A percentile compares a stretch with the other conserved stretches of the same genome.
These are phyloP conservation scores for Metaphire vulgaris DNA, from an alignment of 1,140 invertebrate species.

Conservation along the genomic window DNA sequence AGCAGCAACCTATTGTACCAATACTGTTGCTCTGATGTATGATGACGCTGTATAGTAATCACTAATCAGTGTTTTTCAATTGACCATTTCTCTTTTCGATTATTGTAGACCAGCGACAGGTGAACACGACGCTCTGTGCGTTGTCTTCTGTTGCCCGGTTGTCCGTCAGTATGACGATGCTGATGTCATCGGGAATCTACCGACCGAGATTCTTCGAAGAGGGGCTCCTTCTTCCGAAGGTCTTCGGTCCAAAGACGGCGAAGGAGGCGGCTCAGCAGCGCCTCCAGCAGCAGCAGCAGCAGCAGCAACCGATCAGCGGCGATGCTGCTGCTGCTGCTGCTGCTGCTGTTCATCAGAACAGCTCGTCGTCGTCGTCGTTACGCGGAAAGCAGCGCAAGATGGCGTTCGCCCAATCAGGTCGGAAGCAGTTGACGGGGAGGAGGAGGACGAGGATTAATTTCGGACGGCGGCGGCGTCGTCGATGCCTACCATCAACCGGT, in stretches of 20 bases:
- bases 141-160: slow-evolving; percentile 29
- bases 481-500: background rate
- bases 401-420: background rate
- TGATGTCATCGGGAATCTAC: slow-evolving; percentile 30
- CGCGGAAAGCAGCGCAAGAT: background rate
- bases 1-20: no score
- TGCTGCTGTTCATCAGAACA: background rate
- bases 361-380: background rate
- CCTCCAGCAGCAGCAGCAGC: background rate
- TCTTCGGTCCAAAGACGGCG: slow-evolving; percentile 1
- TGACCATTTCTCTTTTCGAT: no score
- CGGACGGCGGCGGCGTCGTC: background rate
- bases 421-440: no score
- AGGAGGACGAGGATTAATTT: no score
- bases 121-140: slow-evolving; percentile 30
- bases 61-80: no score
- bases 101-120: slow-evolving; percentile 17
- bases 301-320: background rate
- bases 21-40: no score
- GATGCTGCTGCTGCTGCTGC: background rate
- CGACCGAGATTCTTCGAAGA: slow-evolving; percentile 2
- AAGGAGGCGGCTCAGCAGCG: background rate
- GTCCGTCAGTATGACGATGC: slow-evolving; percentile 31
- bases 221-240: slow-evolving; percentile 11
- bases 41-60: no score